These are phyloP conservation scores for Labeo rohita DNA, from an alignment of 2,113 vertebrate species.

Conservation along the genomic window DNA sequence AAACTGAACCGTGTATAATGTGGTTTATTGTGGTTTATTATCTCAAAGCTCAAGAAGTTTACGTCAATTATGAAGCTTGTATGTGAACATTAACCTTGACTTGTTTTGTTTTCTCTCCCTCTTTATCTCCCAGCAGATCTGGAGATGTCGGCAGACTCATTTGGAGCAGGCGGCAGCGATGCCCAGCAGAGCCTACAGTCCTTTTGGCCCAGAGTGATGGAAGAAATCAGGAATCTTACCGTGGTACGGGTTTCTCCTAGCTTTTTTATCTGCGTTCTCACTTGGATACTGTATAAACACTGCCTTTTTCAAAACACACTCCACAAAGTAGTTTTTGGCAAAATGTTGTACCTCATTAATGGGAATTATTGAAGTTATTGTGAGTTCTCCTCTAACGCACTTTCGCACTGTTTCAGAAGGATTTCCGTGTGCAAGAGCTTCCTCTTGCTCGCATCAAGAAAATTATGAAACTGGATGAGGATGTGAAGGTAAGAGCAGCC, in stretches of 20 bases:
- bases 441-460: conserved; percentile 98
- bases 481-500: conserved; percentile 88
- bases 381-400: conserved; percentile 20
- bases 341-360: background rate
- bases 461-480: conserved; percentile 99
- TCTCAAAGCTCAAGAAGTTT: conserved; percentile 8
- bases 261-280: background rate
- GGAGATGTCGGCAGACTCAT: conserved; percentile 91
- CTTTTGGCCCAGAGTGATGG: conserved; percentile 98
- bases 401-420: conserved; percentile 84
- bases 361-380: background rate
- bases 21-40: conserved; percentile 1
- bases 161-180: conserved; percentile 86
- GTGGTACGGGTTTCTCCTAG: conserved; percentile 78
- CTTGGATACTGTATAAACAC: background rate
- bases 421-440: conserved; percentile 96
- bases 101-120: background rate
- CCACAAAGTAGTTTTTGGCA: background rate
- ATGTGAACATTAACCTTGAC: background rate
- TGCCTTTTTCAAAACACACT: background rate
- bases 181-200: conserved; percentile 97
- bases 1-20: background rate
- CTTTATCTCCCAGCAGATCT: conserved; percentile 65
- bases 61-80: background rate
- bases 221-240: conserved; percentile 95